These are phyloP conservation scores for Cataglyphis cursor DNA, from an alignment of 2,888 invertebrate genomes.

Conservation along the genomic window DNA sequence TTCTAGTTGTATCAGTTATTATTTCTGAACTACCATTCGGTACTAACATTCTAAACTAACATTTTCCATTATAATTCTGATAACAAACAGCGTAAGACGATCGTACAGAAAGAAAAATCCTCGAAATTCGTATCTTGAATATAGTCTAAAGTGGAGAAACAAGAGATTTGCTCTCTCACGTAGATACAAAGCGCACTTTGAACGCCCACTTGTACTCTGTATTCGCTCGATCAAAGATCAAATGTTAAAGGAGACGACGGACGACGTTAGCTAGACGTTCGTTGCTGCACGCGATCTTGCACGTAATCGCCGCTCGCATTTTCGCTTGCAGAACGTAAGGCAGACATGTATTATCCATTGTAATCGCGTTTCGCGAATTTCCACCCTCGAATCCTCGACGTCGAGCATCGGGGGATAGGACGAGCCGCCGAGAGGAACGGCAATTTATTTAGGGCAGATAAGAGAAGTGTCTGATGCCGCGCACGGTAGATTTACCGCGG, in stretches of 20 bases:
- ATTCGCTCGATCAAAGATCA: conserved; percentile 54
- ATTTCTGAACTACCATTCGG: conserved; percentile 6
- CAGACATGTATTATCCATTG: conserved; percentile 66
- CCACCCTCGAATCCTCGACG: conserved; percentile 34
- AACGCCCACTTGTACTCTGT: neutral
- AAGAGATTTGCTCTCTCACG: conserved; percentile 9
- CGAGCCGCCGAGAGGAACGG: conserved; percentile 15
- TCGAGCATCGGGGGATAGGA: conserved; percentile 33
- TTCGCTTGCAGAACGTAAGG: conserved; percentile 49
- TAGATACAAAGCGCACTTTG: neutral
- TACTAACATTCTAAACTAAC: too few species aligned
- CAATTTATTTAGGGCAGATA: conserved; percentile 55
- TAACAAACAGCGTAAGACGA: neutral
- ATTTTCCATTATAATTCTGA: neutral
- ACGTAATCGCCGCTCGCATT: conserved; percentile 52
- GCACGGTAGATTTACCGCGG: conserved; percentile 34
- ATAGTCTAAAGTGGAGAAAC: conserved; percentile 5
- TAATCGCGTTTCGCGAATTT: conserved; percentile 68
- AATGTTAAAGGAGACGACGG: conserved; percentile 49
- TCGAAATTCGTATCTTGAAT: conserved; percentile 14
- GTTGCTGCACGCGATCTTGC: conserved; percentile 59
- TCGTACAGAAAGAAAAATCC: conserved; percentile 2
- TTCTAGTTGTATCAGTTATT: neutral
- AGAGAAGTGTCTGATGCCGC: conserved; percentile 29
- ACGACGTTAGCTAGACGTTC: conserved; percentile 35